Evolutionary conservation across 2,113 vertebrate genomes (phyloP).

Genomic region (Pterocles burchelli): DNA sequence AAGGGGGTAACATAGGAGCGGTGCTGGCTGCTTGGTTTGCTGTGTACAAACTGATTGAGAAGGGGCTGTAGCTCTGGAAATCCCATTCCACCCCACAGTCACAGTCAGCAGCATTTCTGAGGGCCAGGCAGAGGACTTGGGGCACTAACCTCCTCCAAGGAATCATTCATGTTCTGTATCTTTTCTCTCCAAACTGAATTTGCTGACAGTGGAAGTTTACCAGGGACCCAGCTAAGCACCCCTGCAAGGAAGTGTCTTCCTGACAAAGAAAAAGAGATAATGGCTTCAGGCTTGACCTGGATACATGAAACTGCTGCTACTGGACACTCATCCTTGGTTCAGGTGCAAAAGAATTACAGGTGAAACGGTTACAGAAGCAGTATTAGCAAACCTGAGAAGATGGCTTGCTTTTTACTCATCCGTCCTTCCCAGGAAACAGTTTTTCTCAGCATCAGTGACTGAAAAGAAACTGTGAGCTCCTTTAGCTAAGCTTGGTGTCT

Average conservation of each 20-base stretch:
- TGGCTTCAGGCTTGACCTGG: not conserved
- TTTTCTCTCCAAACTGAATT: not conserved
- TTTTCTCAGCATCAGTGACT: not conserved
- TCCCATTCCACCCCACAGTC: fast-evolving
- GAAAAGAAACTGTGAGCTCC: not conserved
- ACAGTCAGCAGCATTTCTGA: not conserved
- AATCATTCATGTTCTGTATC: not conserved
- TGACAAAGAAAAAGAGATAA: not conserved
- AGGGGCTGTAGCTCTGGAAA: not conserved
- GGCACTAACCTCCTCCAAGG: not conserved
- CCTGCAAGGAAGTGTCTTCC: not conserved
- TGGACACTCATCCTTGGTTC: not conserved
- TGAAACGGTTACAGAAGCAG: not conserved
- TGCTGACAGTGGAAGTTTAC: not conserved
- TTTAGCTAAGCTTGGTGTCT: not conserved
- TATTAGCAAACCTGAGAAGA: not conserved
- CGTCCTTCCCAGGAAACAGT: not conserved
- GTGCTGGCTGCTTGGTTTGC: not conserved
- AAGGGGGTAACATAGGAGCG: fast-evolving
- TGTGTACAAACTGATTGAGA: not conserved
- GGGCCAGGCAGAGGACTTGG: fast-evolving
- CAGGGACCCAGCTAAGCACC: not conserved
- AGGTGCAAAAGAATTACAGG: not conserved
- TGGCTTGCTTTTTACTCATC: not conserved
- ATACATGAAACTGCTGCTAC: not conserved